Conservation (phyloP, 1,140 invertebrate genomes). For the Colletes latitarsis region DNA sequence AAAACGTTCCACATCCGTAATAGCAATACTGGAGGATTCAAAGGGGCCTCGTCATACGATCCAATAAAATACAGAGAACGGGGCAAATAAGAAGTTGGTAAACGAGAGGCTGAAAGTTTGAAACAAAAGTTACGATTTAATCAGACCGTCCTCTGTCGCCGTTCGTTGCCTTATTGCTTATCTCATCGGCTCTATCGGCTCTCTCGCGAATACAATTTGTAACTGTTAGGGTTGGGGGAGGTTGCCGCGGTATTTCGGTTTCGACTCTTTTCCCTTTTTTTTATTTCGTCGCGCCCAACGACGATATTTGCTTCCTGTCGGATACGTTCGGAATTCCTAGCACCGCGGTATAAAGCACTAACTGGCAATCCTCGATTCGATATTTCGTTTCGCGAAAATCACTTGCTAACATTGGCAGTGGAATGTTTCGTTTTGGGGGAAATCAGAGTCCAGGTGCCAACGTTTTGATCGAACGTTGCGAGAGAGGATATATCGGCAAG, state of each 20-base stretch:
- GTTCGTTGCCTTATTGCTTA: slow-evolving; percentile 1
- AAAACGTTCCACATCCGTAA: too few species aligned
- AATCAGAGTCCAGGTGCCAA: neutral
- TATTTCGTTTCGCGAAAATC: slow-evolving; percentile 22
- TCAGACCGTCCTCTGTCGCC: neutral
- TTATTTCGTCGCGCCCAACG: neutral
- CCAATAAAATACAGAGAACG: neutral
- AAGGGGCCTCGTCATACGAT: neutral
- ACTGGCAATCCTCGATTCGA: slow-evolving; percentile 10
- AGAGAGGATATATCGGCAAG: too few species aligned
- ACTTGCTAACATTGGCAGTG: neutral
- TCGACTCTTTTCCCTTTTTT: slow-evolving; percentile 1
- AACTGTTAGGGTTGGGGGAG: neutral
- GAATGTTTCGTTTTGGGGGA: neutral
- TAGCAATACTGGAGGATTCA: neutral
- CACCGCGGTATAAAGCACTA: slow-evolving; percentile 16
- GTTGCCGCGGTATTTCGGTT: neutral
- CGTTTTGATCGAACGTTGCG: neutral
- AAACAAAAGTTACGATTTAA: neutral
- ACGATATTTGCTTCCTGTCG: slow-evolving; percentile 30
- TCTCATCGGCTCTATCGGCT: neutral
- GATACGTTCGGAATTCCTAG: slow-evolving; percentile 33
- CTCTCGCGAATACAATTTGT: slow-evolving; percentile 43
- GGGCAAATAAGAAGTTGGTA: neutral
- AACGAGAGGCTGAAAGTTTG: neutral